Percentiles rank a stretch among this genome's conserved stretches.
phyloP scores from a whole-genome alignment of 2,888 invertebrate genomes.

The Lamellibrachia columna region DNA sequence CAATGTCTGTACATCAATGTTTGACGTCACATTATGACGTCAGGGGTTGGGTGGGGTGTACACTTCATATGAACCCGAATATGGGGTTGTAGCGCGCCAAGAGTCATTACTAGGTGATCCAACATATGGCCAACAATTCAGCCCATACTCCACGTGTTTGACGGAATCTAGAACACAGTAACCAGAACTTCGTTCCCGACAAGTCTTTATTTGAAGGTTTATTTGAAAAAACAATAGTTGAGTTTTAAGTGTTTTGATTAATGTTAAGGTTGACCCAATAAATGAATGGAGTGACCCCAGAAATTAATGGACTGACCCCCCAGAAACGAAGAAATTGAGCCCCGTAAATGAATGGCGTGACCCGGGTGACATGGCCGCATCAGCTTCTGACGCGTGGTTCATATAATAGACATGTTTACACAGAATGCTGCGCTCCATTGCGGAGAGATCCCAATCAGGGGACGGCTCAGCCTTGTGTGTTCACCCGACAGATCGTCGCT shows the following conservation, averaged over 20 bases:
- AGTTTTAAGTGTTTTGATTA: not conserved
- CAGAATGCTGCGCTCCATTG: not conserved
- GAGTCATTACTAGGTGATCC: not conserved
- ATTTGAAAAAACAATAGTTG: not conserved
- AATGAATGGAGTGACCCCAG: not conserved
- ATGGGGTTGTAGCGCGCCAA: not conserved
- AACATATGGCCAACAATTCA: not conserved
- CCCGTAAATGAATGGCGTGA: not conserved
- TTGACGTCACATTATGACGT: not conserved
- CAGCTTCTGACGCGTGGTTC: not conserved
- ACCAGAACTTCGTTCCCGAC: not conserved
- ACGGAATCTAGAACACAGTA: not conserved
- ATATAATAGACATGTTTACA: slow-evolving; percentile 12
- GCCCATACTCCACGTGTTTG: not conserved
- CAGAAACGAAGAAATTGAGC: not conserved
- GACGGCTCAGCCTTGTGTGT: slow-evolving; percentile 1
- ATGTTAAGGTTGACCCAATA: too few species aligned
- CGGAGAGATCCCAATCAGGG: slow-evolving; percentile 11
- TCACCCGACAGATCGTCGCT: not conserved
- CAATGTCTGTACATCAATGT: not conserved
- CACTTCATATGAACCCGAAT: not conserved
- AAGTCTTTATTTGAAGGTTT: not conserved
- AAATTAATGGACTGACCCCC: not conserved
- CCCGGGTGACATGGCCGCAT: not conserved
- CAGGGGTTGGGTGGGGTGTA: not conserved